Evolutionary conservation across 2,113 vertebrate species (phyloP), one percentile per base, ranked within the genome.

Genomic region (Serilophus lunatus): DNA sequence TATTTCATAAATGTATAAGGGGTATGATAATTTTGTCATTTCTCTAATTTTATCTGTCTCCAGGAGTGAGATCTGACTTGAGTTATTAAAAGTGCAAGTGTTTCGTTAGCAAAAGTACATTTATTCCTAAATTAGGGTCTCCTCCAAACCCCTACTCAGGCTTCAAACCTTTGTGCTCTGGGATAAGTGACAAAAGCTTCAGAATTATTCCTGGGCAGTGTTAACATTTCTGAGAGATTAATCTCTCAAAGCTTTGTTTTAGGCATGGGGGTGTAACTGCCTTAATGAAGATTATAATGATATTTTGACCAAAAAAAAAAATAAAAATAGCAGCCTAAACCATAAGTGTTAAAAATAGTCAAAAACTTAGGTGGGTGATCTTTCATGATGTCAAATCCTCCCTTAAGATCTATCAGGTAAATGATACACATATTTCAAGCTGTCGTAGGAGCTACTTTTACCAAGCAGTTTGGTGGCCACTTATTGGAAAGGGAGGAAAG

Each of bases 361-460:
- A 26, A 31, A 87, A 76, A 17, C 83, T 90, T 72, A 36, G 66
- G 23, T 53, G 61, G 88, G 86, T 92, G 68, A 93, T 96, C 88
- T 66, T 94, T 96, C 92, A 95, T 80, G 50, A 54, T 74, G 95
- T 76, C 95, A 95, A 74, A 76, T 22, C 94, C 40, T 59, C 90
- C 71, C 79, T 54, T 65, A 80, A 92, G 92, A 90, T 95, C 79
- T 80, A 70, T 88, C 82, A 82, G 71, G 64, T 81, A 95, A 93
- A 93, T 80, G 88, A 92, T 91, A 60, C 92, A 70, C 75, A 83
- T 94, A 80, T 96, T 97, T 97, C 92, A 96, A 90, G 38, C 85
- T 96, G 88, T 93, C 75, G 2, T 51, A 29, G 71, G 7, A 70
- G 50, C 54, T 70, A 36, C 74, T 84, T 92, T 72, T 80, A 59